A percentile compares a stretch with the other conserved stretches of the same genome.
Evolutionary conservation across 2,888 invertebrate species (phyloP).

Genomic region (Unio delphinus): DNA sequence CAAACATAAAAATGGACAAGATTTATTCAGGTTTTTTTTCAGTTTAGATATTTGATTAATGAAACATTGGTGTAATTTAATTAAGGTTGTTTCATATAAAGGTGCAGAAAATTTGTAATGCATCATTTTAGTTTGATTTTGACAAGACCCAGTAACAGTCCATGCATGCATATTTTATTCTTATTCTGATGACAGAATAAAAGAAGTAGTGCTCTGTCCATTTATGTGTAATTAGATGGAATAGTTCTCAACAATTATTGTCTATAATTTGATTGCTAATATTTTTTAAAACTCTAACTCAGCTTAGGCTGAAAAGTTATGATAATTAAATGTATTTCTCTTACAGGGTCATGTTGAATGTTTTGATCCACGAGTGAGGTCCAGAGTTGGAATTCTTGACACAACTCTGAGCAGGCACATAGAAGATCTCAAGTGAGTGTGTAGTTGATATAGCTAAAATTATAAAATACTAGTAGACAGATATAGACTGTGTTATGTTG

Average conservation of each 20-base stretch:
- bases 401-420: constrained; percentile 81
- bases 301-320: neutral
- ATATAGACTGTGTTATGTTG: neutral
- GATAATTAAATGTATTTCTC: constrained; percentile 1
- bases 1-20: no score
- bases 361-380: constrained; percentile 92
- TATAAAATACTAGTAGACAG: no score
- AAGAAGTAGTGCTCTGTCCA: neutral
- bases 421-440: constrained; percentile 73
- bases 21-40: no score
- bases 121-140: no score
- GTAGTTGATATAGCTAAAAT: neutral
- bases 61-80: no score
- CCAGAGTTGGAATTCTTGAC: constrained; percentile 86
- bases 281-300: neutral
- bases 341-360: constrained; percentile 88
- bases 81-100: no score
- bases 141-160: no score
- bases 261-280: neutral
- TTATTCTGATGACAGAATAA: neutral
- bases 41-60: no score
- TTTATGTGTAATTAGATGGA: neutral
- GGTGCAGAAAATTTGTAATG: no score
- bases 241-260: neutral
- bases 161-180: no score